phyloP scores from a whole-genome alignment of 2,888 invertebrate genomes.

The Idaea straminata region DNA sequence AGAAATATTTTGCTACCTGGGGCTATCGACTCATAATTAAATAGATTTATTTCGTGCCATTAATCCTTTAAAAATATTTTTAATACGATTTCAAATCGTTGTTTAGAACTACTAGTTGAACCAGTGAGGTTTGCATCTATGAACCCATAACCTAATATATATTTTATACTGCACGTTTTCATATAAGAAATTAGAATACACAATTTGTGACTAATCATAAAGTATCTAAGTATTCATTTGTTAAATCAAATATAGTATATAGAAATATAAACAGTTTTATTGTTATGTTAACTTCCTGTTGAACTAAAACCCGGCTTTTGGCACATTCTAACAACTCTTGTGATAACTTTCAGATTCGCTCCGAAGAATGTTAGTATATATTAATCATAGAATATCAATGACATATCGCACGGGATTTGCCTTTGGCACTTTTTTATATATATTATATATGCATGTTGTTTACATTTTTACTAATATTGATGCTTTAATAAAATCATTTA shows the following conservation, averaged over 20 bases:
- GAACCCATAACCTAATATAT: conserved; percentile 17
- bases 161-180: conserved; percentile 37
- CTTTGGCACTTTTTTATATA: not conserved
- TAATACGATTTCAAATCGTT: not conserved
- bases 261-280: conserved; percentile 29
- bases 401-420: not conserved
- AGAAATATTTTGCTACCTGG: no score
- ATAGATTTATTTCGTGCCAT: not conserved
- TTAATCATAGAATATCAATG: conserved; percentile 29
- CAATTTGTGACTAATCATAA: conserved; percentile 32
- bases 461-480: conserved; percentile 8
- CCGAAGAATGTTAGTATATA: conserved; percentile 77
- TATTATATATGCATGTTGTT: conserved; percentile 23
- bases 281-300: conserved; percentile 24
- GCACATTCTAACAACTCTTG: conserved; percentile 13
- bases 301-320: conserved; percentile 12
- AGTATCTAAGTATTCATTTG: conserved; percentile 31
- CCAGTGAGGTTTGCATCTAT: conserved; percentile 2
- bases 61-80: not conserved
- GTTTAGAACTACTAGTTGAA: not conserved
- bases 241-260: conserved; percentile 47
- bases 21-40: no score
- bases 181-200: conserved; percentile 28
- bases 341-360: conserved; percentile 67
- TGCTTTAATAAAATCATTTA: conserved; percentile 20